Evolutionary conservation across 92 coral and sea anemone species (phyloP).

Genomic region (Paramuricea clavata): DNA sequence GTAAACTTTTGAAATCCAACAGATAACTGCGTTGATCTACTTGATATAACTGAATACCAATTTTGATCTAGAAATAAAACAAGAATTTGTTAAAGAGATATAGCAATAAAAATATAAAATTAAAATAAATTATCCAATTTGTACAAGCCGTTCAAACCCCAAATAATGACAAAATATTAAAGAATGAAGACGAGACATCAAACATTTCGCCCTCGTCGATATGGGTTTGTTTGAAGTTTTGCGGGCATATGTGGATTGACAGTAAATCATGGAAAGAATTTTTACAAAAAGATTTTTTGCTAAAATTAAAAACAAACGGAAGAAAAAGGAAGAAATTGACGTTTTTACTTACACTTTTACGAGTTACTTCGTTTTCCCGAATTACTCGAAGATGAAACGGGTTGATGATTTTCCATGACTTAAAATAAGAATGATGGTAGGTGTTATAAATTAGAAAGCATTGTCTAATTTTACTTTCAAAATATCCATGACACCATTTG

Average conservation of each 20-base stretch:
- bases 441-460: neutral
- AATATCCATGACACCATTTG: neutral
- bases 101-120: neutral
- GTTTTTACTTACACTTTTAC: constrained; percentile 79
- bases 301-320: neutral
- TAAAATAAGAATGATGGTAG: neutral
- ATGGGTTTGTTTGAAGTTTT: neutral
- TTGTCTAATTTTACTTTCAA: too few relatives aligned
- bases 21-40: constrained; percentile 96
- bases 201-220: too few relatives aligned
- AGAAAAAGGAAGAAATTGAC: neutral
- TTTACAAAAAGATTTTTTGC: neutral
- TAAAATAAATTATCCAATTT: too few relatives aligned
- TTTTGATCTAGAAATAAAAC: constrained; percentile 76
- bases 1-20: constrained; percentile 92
- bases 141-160: neutral
- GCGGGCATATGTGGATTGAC: neutral
- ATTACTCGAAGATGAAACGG: constrained; percentile 92
- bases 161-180: too few relatives aligned
- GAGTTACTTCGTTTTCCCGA: constrained; percentile 80
- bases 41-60: constrained; percentile 92
- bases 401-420: constrained; percentile 98
- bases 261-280: neutral
- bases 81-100: neutral
- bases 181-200: neutral